A percentile compares a stretch with the other conserved stretches of the same genome.
These are phyloP conservation scores for Eulimnadia texana DNA, from an alignment of 1,140 invertebrate genomes.

Conservation along the genomic window DNA sequence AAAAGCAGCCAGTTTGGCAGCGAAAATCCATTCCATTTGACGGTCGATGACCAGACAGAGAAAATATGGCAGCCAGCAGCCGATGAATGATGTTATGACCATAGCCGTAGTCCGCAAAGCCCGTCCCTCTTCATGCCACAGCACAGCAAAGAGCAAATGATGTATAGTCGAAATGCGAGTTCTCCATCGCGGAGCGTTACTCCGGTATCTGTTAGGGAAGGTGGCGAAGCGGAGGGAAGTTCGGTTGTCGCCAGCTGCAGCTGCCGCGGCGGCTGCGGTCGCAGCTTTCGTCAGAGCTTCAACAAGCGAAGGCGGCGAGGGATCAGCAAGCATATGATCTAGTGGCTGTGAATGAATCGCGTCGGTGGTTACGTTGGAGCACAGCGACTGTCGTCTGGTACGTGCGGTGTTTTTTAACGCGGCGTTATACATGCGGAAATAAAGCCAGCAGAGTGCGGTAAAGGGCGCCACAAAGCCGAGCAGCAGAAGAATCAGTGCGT, in stretches of 20 bases:
- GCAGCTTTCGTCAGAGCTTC: background rate
- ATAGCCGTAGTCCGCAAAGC: slow-evolving; percentile 39
- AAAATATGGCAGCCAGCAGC: slow-evolving; percentile 41
- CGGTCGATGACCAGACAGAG: slow-evolving; percentile 23
- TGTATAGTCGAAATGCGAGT: slow-evolving; percentile 25
- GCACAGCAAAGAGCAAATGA: slow-evolving; percentile 29
- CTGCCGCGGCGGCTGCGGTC: background rate
- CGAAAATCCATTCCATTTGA: slow-evolving; percentile 22
- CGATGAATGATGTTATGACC: slow-evolving; percentile 36
- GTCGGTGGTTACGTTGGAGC: slow-evolving; percentile 19
- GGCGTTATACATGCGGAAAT: slow-evolving; percentile 39
- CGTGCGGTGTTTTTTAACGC: slow-evolving; percentile 38
- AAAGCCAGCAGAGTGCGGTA: slow-evolving; percentile 36
- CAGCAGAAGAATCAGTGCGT: slow-evolving; percentile 2
- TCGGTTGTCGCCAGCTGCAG: slow-evolving; percentile 8
- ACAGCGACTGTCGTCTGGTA: slow-evolving; percentile 36
- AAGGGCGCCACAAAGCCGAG: slow-evolving; percentile 37
- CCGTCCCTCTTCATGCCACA: slow-evolving; percentile 38
- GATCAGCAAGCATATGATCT: background rate
- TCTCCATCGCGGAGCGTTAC: background rate
- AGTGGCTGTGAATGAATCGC: slow-evolving; percentile 3
- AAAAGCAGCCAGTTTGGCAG: slow-evolving; percentile 18
- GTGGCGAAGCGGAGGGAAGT: slow-evolving; percentile 5
- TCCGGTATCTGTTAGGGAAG: background rate
- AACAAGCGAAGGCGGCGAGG: background rate